Evolutionary conservation across 2,797 vertebrate species (phyloP), one percentile per base, ranked within the genome.

Genomic region (Propithecus deckenii): DNA sequence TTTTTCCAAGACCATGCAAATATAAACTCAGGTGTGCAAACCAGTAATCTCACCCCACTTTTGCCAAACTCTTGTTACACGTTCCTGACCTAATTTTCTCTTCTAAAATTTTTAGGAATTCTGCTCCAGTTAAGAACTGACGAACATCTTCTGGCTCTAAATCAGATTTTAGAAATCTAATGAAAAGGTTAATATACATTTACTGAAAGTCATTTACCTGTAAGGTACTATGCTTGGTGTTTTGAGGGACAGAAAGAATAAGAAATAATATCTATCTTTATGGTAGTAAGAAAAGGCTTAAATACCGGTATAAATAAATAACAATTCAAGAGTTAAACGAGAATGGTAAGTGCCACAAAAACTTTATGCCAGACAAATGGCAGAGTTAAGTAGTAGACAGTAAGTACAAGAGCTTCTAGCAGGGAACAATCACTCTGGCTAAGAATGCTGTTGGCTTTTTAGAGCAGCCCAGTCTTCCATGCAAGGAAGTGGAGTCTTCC

Each of bases 71-170:
- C 50, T 46, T 48, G 5, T 59, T 59, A 30, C 14, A 57, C 25
- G 30, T 23, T 86, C 46, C 38, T 13, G 7, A 13, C 8, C 32
- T 65, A 65, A 75, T 71, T 57, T 25, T 48, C 41, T 78, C 38
- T 89, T 74, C 15, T 63, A 65, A 78, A 92, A 32, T 59, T 23
- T 55, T 48, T 25, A 78, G 20, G 41, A 76, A 88, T 91, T 55
- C 59, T 22, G 41, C 76, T 89, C 17, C 11, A 25, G 61, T 71
- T 41, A 91, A 85, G 92, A 79, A 30, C 6, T 38, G 30, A 79
- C 59, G 32, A 75, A 38, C 6, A 57, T 2, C 0, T 4, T 50
- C 32, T 74, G 32, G 20, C 25, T 32, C 38, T 86, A 41, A 71
- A 78, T 12, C n/a, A 50, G 61, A 63, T 63, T 63, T 63, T 7